Base-by-base conservation (phyloP, 2,113 vertebrate genomes). In the Gallinago paraguaiae region DNA sequence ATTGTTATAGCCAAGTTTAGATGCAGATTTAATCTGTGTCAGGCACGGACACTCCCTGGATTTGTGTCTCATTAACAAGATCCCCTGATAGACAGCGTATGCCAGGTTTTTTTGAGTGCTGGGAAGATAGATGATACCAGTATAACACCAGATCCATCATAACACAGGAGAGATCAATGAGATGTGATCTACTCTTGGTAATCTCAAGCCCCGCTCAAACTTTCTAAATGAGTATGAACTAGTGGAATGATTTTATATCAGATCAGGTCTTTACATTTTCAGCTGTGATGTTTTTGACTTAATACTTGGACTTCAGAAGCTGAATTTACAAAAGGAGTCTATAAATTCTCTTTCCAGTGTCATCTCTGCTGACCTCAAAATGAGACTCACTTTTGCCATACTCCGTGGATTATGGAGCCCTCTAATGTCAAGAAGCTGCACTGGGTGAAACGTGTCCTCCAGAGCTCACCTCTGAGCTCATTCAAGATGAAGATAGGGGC, bases 351-450 rank as follows among this genome's bases (percentile, higher is more conserved):
- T 75, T 76, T 63, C n/a, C 50, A 67, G 43, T 51, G 54, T 60
- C 90, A 46, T 83, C 37, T 61, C 82, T 17, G 3, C 16, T 96
- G 92, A 83, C 90, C 88, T 95, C 90, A 93, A 78, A 88, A 83
- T 48, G 51, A 90, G 69, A 60, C 60, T 88, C 2, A 2, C 18
- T 94, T 86, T 48, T 82, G 61, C 61, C 81, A 61, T 72, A 92
- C 95, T 96, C 57, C 1, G 65, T 86, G 96, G 93, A 94, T 95
- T 97, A 91, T 92, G 95, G 93, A 94, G 96, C 96, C 95, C 96
- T 96, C 96, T 97, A 96, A 93, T 97, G 96, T 92, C 83, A 89
- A 76, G 90, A 97, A 94, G 28, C 59, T 96, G 96, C 80, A 91
- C 11, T 94, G 92, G 91, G 83, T 95, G 88, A 88, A 82, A 82